phyloP scores from a whole-genome alignment of 2,888 invertebrate species.

The Drosophila buzzatii region DNA sequence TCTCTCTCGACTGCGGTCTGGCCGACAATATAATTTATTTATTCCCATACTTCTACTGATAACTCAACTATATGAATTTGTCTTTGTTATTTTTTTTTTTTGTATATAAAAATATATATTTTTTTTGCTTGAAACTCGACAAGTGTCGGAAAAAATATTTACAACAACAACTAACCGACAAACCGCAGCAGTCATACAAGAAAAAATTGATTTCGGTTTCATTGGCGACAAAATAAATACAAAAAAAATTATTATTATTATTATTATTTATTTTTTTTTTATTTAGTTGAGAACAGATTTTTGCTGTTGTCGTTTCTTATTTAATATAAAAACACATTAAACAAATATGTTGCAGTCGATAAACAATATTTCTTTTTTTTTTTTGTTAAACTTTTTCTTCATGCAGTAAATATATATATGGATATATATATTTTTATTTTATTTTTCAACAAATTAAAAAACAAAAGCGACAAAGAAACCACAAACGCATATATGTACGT shows the following conservation, averaged over 20 bases:
- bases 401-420: constrained; percentile 1
- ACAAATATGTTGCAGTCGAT: constrained; percentile 46
- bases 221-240: constrained; percentile 44
- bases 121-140: constrained; percentile 20
- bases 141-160: constrained; percentile 68
- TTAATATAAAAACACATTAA: constrained; percentile 28
- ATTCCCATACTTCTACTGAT: constrained; percentile 35
- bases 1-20: not conserved
- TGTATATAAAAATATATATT: not conserved
- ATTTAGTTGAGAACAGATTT: constrained; percentile 19
- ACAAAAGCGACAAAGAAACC: not conserved
- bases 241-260: not conserved
- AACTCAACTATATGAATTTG: constrained; percentile 18
- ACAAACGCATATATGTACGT: not conserved
- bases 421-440: not conserved
- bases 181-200: constrained; percentile 59
- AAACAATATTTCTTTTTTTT: constrained; percentile 29
- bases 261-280: not conserved
- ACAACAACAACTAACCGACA: constrained; percentile 55
- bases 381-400: constrained; percentile 16
- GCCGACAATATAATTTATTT: constrained; percentile 1
- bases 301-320: constrained; percentile 11
- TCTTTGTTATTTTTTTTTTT: not conserved
- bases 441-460: constrained; percentile 9
- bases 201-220: constrained; percentile 51